Conservation (phyloP, 2,797 vertebrate species). For the Premnoplex brunnescens region DNA sequence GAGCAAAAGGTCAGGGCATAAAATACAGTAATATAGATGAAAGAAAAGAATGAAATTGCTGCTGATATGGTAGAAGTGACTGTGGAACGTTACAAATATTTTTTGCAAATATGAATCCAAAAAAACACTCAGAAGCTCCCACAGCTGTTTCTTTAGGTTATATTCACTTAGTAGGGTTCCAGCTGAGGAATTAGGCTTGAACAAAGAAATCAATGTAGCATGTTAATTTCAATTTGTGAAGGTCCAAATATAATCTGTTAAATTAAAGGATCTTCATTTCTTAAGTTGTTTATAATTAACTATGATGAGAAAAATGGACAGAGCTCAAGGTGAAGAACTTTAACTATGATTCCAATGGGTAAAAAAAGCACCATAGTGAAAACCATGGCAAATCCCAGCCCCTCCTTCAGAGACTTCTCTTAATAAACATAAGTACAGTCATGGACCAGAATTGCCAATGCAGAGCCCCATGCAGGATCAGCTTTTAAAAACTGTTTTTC, state of each 20-base stretch:
- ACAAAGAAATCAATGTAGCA: constrained; percentile 27
- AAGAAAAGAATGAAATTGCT: constrained; percentile 9
- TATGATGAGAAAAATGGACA: not conserved
- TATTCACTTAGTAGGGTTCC: not conserved
- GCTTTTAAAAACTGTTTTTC: not conserved
- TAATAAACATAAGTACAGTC: not conserved
- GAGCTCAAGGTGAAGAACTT: not conserved
- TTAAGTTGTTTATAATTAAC: not conserved
- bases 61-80: not conserved
- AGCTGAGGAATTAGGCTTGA: constrained; percentile 1
- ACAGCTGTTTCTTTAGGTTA: constrained; percentile 43
- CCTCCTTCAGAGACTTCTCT: not conserved
- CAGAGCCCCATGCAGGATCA: not conserved
- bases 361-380: not conserved
- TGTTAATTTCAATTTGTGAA: constrained; percentile 4
- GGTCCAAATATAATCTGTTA: not conserved
- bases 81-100: constrained; percentile 21
- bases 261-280: not conserved
- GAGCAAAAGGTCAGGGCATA: not conserved
- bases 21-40: not conserved
- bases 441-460: not conserved
- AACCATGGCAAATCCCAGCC: not conserved
- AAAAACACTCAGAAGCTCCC: constrained; percentile 24
- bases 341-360: not conserved
- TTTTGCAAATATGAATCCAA: constrained; percentile 30